Evolutionary conservation across 64 coral and sea anemone genomes (phyloP).

Genomic region (Actinia equina): DNA sequence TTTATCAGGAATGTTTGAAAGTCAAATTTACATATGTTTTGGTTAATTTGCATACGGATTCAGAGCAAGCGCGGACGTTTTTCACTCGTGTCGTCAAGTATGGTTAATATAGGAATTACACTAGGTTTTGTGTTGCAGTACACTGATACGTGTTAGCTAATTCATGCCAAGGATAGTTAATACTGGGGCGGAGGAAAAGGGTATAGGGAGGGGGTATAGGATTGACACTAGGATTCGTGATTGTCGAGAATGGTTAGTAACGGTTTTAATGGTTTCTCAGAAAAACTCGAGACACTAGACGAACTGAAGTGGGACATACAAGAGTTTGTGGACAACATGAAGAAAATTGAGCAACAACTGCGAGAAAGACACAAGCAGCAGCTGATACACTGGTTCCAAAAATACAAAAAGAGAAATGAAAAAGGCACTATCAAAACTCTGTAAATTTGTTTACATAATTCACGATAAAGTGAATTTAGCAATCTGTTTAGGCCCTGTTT

Average conservation of each 20-base stretch:
- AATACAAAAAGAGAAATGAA: background rate
- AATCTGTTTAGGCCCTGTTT: too few species aligned
- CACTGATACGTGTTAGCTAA: too few species aligned
- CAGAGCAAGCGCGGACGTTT: too few species aligned
- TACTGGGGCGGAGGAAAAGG: background rate
- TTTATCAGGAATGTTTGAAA: too few species aligned
- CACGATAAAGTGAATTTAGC: background rate
- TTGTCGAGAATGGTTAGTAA: background rate
- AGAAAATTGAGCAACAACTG: background rate
- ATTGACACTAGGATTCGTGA: background rate
- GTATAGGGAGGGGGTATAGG: too few species aligned
- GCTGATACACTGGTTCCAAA: background rate
- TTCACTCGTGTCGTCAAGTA: too few species aligned
- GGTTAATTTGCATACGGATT: too few species aligned
- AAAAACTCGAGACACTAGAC: background rate
- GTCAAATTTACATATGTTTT: too few species aligned
- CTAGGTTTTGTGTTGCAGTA: too few species aligned
- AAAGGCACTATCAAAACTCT: background rate
- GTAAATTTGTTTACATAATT: background rate
- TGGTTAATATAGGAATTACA: too few species aligned
- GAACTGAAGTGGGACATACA: background rate
- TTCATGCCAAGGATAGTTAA: background rate
- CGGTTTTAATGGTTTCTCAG: background rate
- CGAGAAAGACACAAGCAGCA: background rate
- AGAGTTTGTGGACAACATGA: constrained; percentile 5